Conservation (phyloP, 2,113 vertebrate species). For the Xiphophorus couchianus region DNA sequence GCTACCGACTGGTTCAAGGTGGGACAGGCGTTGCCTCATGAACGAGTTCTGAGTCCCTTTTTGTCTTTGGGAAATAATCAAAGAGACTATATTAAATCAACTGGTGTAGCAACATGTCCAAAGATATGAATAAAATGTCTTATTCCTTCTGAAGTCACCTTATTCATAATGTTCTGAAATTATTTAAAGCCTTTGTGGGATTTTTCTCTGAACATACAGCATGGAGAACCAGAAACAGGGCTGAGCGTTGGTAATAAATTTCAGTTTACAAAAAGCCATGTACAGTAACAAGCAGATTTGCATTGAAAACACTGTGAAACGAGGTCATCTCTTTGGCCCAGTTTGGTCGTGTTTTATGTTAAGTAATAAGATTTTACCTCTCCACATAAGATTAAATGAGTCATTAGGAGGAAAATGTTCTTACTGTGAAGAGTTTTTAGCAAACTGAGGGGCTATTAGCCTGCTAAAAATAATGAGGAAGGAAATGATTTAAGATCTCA, state of each 20-base stretch:
- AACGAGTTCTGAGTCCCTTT: not conserved
- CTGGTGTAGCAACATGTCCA: not conserved
- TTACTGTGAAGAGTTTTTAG: conserved; percentile 26
- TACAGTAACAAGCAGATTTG: conserved; percentile 40
- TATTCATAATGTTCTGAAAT: not conserved
- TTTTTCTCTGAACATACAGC: not conserved
- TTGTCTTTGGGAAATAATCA: not conserved
- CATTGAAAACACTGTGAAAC: conserved; percentile 53
- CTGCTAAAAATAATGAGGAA: conserved; percentile 51
- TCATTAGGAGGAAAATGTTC: conserved; percentile 16
- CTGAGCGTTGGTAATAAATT: not conserved
- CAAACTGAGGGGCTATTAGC: conserved; percentile 16
- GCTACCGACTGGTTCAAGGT: not conserved
- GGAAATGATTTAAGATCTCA: conserved; percentile 35
- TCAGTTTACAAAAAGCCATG: conserved; percentile 21
- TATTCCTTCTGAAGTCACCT: not conserved
- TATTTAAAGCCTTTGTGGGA: conserved; percentile 3
- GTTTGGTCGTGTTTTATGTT: conserved; percentile 44
- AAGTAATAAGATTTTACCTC: conserved; percentile 52
- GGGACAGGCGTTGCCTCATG: not conserved
- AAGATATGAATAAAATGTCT: not conserved
- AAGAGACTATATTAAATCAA: not conserved
- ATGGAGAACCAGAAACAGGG: conserved; percentile 10
- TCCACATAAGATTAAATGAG: conserved; percentile 42
- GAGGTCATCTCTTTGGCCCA: conserved; percentile 39